Conservation (phyloP, 2,888 invertebrate species). For the Operophtera brumata region DNA sequence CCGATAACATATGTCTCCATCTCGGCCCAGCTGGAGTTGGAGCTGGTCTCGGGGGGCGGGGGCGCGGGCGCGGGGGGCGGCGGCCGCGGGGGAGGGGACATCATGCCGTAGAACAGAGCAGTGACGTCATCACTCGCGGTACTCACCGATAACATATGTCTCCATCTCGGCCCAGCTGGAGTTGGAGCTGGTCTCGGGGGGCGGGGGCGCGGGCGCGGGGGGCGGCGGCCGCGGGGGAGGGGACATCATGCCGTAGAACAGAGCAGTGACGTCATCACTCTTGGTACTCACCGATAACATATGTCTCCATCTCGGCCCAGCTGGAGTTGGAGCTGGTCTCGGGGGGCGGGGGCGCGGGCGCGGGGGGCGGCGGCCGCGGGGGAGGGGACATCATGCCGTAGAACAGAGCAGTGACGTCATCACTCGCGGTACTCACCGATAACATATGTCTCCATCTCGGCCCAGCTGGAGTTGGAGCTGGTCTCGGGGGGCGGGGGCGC, state of each 20-base stretch:
- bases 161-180: constrained; percentile 96
- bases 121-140: too few species aligned
- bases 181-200: constrained; percentile 85
- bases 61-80: too few species aligned
- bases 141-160: constrained; percentile 89
- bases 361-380: too few species aligned
- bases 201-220: constrained; percentile 39
- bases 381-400: too few species aligned
- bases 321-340: constrained; percentile 88
- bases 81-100: too few species aligned
- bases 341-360: constrained; percentile 43
- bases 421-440: constrained; percentile 82
- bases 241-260: constrained; percentile 73
- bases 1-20: constrained; percentile 94
- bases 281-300: constrained; percentile 89
- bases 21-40: constrained; percentile 95
- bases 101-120: too few species aligned
- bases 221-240: constrained; percentile 60
- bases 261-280: too few species aligned
- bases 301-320: constrained; percentile 94
- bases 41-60: too few species aligned
- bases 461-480: constrained; percentile 94
- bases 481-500: constrained; percentile 65
- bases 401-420: too few species aligned
- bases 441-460: constrained; percentile 92